Conservation (phyloP, 64 coral and sea anemone species). For the Cladopsammia gracilis region DNA sequence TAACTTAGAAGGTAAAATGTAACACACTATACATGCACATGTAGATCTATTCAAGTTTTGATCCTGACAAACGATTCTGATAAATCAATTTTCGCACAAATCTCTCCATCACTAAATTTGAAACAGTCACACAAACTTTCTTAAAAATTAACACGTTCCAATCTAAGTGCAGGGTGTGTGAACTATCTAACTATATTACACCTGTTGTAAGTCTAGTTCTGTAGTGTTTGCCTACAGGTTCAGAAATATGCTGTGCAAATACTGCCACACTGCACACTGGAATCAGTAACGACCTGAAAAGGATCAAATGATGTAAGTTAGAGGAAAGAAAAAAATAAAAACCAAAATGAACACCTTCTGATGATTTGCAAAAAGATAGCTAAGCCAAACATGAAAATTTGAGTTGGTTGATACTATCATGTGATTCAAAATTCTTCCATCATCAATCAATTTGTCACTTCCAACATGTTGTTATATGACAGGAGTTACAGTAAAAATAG, state of each 20-base stretch:
- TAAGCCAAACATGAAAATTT: no score
- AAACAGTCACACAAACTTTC: not conserved
- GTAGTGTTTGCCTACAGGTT: not conserved
- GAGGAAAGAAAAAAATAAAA: not conserved
- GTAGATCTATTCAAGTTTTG: no score
- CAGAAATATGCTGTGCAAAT: not conserved
- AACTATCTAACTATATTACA: not conserved
- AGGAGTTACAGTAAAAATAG: no score
- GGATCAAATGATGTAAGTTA: not conserved
- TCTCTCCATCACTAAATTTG: not conserved
- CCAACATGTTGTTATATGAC: no score
- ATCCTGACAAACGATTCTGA: no score
- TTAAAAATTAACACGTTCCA: not conserved
- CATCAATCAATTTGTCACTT: no score
- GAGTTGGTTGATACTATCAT: no score
- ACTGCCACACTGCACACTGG: not conserved
- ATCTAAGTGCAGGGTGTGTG: not conserved
- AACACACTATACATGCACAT: no score
- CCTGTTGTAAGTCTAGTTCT: not conserved
- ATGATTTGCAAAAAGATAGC: not conserved
- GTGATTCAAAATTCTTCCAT: no score
- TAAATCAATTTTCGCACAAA: not conserved
- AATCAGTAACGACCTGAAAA: constrained; percentile 42
- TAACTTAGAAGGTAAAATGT: no score
- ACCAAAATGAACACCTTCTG: not conserved